Base-by-base conservation (phyloP, 1,140 invertebrate species). In the Drosophila prosaltans region DNA sequence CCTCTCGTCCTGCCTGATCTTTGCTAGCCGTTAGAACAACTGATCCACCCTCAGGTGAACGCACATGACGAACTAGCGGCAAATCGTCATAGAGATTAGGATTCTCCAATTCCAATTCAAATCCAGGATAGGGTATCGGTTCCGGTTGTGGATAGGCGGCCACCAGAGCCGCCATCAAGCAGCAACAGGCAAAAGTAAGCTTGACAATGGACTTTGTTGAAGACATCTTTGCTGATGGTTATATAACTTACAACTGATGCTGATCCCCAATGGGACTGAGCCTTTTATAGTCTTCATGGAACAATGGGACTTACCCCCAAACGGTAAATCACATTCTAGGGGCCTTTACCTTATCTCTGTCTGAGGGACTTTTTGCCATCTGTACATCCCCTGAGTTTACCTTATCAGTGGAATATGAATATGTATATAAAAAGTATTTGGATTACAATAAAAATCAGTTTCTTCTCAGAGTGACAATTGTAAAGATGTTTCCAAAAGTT, bases 1-100 rank as follows among this genome's bases (percentile, higher is more conserved):
- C 80, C 59, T 81, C 72, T 2, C 88, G 80, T 16, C 88, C 88
- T 32, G 6, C 4, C 40, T 81, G 66, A 68, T 86, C 82, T 72
- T 86, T 71, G 58, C 66, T 60, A 41, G 43, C 74, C 7, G 68
- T 57, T 0, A 89, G 0, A 0, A 78, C 81, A 9, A 89, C 59
- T 1, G 80, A 78, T 5, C 84, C 84, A 8, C 75, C 69, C 55
- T 74, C 24, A 24, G 80, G 83, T 2, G 84, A 89, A 10, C 83
- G 79, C 8, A 36, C 54, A 0, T 30, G 40, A 1, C 83, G 83
- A 0, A 69, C 8, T 10, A 79, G 54, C 4, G 69, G 4, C 10
- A 7, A 11, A 3, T 63, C 40, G 68, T 28, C 21, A 43, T 41
- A 36, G 0, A 43, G 10, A 30, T 54, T 40, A 1, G 67, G 40